Evolutionary conservation across 2,888 invertebrate genomes (phyloP).

Genomic region (Eretmocerus hayati): DNA sequence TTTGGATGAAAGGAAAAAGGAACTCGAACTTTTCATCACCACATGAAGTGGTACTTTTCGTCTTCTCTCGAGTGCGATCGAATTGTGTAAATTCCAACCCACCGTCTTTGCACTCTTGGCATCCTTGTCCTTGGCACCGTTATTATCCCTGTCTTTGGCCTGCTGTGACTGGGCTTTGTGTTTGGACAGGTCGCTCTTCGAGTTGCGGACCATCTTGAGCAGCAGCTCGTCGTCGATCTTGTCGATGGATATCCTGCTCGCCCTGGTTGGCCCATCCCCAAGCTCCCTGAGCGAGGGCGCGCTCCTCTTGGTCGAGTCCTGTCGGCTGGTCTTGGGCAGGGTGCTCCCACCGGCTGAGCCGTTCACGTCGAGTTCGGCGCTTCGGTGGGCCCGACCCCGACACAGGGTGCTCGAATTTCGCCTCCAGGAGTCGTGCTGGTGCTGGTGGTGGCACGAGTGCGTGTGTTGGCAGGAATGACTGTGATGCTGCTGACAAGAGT

Average conservation of each 20-base stretch:
- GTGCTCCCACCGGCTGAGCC: conserved; percentile 27
- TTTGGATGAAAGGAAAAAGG: too few species aligned
- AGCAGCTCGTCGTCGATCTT: conserved; percentile 29
- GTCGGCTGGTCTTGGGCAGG: conserved; percentile 35
- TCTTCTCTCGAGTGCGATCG: too few species aligned
- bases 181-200: conserved; percentile 24
- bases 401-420: conserved; percentile 19
- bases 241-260: conserved; percentile 19
- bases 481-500: too few species aligned
- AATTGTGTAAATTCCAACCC: too few species aligned
- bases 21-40: too few species aligned
- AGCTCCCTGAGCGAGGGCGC: conserved; percentile 25
- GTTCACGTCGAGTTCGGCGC: conserved; percentile 23
- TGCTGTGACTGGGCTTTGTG: conserved; percentile 5
- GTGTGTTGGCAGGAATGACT: too few species aligned
- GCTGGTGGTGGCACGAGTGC: conserved; percentile 12
- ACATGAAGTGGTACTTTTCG: too few species aligned
- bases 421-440: conserved; percentile 18
- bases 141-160: too few species aligned
- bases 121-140: too few species aligned
- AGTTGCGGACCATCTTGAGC: conserved; percentile 37
- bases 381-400: conserved; percentile 15
- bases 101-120: too few species aligned
- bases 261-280: conserved; percentile 14
- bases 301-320: conserved; percentile 27